Evolutionary conservation across 1,140 invertebrate genomes (phyloP).

Genomic region (Zaprionus lachaisei): DNA sequence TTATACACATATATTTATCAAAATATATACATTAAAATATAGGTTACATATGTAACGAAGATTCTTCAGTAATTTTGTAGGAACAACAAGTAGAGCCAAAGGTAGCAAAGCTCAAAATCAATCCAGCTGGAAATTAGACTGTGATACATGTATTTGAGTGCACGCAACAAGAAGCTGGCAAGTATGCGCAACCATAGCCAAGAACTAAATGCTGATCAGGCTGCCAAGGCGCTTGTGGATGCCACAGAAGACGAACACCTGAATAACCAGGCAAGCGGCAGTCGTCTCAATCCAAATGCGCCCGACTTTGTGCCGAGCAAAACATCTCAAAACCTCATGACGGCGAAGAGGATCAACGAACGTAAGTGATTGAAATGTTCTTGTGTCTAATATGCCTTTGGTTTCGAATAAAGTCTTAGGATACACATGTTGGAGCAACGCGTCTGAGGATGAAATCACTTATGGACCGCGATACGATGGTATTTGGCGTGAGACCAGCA

Average conservation of each 20-base stretch:
- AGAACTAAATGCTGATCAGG: constrained; percentile 2
- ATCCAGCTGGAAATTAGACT: not conserved
- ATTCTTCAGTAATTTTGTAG: not conserved
- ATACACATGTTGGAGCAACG: constrained; percentile 56
- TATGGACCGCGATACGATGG: constrained; percentile 58
- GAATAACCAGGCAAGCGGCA: not conserved
- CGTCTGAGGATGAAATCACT: constrained; percentile 30
- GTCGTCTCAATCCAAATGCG: constrained; percentile 63
- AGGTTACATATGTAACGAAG: not conserved
- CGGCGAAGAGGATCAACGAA: constrained; percentile 51
- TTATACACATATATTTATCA: not conserved
- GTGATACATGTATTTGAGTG: constrained; percentile 7
- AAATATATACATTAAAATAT: not conserved
- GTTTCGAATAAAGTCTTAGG: constrained; percentile 18
- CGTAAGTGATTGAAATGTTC: constrained; percentile 42
- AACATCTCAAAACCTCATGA: constrained; percentile 21
- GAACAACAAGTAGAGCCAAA: not conserved
- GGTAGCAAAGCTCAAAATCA: not conserved
- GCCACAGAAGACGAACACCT: not conserved
- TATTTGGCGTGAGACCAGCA: constrained; percentile 61
- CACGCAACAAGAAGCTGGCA: constrained; percentile 13
- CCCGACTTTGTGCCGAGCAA: constrained; percentile 59
- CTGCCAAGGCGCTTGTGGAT: not conserved
- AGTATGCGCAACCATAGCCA: constrained; percentile 21
- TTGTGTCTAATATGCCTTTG: not conserved